These are phyloP conservation scores for Musca domestica DNA, from an alignment of 1,140 invertebrate genomes.

Conservation along the genomic window DNA sequence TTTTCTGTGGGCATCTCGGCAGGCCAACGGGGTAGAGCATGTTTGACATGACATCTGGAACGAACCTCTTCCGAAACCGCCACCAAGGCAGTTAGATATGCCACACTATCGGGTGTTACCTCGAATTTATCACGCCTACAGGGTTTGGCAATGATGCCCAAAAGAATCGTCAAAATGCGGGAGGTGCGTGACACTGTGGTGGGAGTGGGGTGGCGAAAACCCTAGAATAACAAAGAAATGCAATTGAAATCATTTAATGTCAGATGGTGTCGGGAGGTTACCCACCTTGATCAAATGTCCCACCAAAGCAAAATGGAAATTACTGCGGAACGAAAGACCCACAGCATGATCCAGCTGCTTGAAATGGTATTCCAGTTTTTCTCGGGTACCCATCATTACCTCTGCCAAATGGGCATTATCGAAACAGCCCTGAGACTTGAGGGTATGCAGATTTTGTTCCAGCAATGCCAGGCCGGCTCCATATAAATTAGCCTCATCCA, in stretches of 20 bases:
- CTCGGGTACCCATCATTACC: constrained; percentile 92
- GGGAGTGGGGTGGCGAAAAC: constrained; percentile 87
- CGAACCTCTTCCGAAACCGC: constrained; percentile 95
- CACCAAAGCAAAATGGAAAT: constrained; percentile 97
- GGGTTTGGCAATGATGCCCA: constrained; percentile 85
- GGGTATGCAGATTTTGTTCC: constrained; percentile 95
- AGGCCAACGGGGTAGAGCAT: constrained; percentile 70
- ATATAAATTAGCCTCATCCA: constrained; percentile 92
- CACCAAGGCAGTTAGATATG: constrained; percentile 92
- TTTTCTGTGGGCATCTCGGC: constrained; percentile 56
- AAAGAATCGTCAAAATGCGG: constrained; percentile 82
- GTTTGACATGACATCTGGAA: constrained; percentile 90
- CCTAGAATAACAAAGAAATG: constrained; percentile 51
- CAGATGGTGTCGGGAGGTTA: no score
- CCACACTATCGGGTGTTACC: constrained; percentile 86
- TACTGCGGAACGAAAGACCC: constrained; percentile 82
- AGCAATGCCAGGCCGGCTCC: constrained; percentile 90
- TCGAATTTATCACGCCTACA: constrained; percentile 89
- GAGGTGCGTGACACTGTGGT: constrained; percentile 90
- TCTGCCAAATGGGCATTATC: constrained; percentile 82
- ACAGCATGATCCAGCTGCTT: constrained; percentile 96
- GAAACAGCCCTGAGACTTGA: constrained; percentile 88
- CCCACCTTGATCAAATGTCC: constrained; percentile 92
- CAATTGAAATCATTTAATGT: no score
- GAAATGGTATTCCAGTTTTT: constrained; percentile 98